These are phyloP conservation scores for Itoplectis maculator DNA, from an alignment of 2,888 invertebrate genomes.

Conservation along the genomic window DNA sequence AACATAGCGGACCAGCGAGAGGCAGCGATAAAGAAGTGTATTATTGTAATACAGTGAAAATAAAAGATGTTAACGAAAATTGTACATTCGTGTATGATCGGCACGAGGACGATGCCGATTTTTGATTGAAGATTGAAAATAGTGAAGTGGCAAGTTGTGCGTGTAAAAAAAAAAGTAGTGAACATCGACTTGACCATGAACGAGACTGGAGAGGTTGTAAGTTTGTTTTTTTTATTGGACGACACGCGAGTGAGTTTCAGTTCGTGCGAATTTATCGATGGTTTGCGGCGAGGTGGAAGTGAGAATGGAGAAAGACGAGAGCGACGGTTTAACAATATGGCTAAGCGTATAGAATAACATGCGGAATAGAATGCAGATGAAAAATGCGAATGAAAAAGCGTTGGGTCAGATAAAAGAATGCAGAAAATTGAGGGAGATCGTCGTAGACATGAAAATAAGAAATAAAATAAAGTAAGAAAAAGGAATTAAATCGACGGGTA, in stretches of 20 bases:
- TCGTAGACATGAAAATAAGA: too few relatives aligned
- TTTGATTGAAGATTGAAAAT: constrained; percentile 29
- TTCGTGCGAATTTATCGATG: constrained; percentile 5
- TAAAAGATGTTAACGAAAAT: neutral
- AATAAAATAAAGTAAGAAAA: too few relatives aligned
- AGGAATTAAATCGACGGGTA: neutral
- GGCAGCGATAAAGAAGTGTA: constrained; percentile 55
- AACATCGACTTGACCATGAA: constrained; percentile 66
- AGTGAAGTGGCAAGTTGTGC: constrained; percentile 35
- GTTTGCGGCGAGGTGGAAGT: constrained; percentile 32
- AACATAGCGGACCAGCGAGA: constrained; percentile 62
- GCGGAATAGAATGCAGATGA: too few relatives aligned
- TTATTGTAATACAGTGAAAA: constrained; percentile 24
- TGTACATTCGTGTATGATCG: constrained; percentile 2
- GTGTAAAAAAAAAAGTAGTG: constrained; percentile 36
- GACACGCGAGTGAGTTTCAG: constrained; percentile 27
- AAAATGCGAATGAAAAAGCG: constrained; percentile 2
- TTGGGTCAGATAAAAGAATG: neutral
- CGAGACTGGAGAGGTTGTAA: constrained; percentile 38
- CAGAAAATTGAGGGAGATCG: neutral
- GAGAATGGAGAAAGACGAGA: constrained; percentile 36
- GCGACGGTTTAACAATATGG: neutral
- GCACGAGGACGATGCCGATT: constrained; percentile 44
- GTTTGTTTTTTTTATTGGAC: constrained; percentile 43
- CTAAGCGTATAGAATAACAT: constrained; percentile 39